Evolutionary conservation across 1,140 invertebrate species (phyloP), one percentile per base, ranked within the genome.

Genomic region (Tetramorium simillimum): DNA sequence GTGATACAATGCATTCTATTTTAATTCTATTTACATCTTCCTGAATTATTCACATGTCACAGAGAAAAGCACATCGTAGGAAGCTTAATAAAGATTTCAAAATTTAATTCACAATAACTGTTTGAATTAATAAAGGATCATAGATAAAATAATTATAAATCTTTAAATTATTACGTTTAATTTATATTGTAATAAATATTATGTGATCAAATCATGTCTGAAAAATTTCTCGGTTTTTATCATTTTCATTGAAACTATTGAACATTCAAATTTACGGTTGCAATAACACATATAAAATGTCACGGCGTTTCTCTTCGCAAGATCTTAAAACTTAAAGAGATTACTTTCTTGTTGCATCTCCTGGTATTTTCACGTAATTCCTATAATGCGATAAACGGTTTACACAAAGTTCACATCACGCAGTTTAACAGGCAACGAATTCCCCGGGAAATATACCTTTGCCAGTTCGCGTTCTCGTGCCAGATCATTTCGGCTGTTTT

Each of bases 351-450:
- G 46, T 53, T 77, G 16, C 16, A 40, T 3, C 6, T 65, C 14
- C 7, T 7, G 3, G 33, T 51, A 67, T 40, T 80, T 76, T 77
- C 7, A 1, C 9, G 9, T 62, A 16, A 77, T 80, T 69, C 24
- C 9, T 18, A 46, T 81, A 69, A 67, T 51, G n/a, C 21, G n/a
- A 40, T 81, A 56, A 69, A 81, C 6, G 14, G 14, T 58, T 80
- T 67, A 40, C 2, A 53, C 28, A 40, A 80, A 40, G 21, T 63
- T 78, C 12, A 21, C 40, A 24, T 67, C 33, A 18, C 28, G 33
- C 4, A 21, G 3, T 80, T 67, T 43, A 72, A 28, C 37, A 72
- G 12, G 4, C 14, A 46, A 58, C 28, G 67, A 73, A 37, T 49
- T 85, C 16, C 1, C 7, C n/a, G 6, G 2, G n/a, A 77, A 77